Conservation (phyloP, 2,113 vertebrate genomes). For the Hypomesus transpacificus region DNA sequence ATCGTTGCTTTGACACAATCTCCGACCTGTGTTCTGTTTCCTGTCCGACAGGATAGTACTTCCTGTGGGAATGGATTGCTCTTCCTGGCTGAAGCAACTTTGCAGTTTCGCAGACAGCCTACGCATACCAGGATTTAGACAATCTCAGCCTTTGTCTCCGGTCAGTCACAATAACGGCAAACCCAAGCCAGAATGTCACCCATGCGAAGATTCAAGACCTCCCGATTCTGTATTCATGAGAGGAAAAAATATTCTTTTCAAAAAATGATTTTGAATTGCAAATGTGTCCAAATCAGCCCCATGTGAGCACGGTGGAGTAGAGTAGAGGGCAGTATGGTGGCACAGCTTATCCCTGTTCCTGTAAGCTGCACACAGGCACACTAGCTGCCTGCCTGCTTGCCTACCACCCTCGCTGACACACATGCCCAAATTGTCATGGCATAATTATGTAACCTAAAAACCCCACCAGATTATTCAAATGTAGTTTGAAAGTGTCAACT, state of each 20-base stretch:
- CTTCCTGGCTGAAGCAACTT: conserved; percentile 24
- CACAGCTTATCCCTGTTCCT: conserved; percentile 59
- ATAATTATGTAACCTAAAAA: conserved; percentile 76
- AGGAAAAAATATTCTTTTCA: conserved; percentile 59
- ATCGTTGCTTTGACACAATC: conserved; percentile 1
- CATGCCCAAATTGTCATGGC: conserved; percentile 73
- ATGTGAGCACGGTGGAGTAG: conserved; percentile 55
- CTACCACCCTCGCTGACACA: conserved; percentile 58
- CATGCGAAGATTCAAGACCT: conserved; percentile 53
- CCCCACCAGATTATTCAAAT: conserved; percentile 77
- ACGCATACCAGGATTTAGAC: conserved; percentile 6
- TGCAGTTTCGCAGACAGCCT: conserved; percentile 20
- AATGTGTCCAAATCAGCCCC: conserved; percentile 69
- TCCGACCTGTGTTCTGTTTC: conserved; percentile 21
- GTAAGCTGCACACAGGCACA: conserved; percentile 64
- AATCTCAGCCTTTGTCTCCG: conserved; percentile 27
- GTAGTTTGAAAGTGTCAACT: conserved; percentile 65
- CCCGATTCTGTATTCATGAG: conserved; percentile 71
- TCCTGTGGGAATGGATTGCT: conserved; percentile 31
- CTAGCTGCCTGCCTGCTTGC: conserved; percentile 53
- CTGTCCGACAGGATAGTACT: conserved; percentile 8
- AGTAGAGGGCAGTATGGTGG: conserved; percentile 62
- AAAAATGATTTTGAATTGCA: conserved; percentile 76
- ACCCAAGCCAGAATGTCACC: conserved; percentile 47
- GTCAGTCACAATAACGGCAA: conserved; percentile 24